Percentiles rank a stretch among this genome's conserved stretches.
Conservation (phyloP, 2,113 vertebrate species). For the Eulemur rufifrons region DNA sequence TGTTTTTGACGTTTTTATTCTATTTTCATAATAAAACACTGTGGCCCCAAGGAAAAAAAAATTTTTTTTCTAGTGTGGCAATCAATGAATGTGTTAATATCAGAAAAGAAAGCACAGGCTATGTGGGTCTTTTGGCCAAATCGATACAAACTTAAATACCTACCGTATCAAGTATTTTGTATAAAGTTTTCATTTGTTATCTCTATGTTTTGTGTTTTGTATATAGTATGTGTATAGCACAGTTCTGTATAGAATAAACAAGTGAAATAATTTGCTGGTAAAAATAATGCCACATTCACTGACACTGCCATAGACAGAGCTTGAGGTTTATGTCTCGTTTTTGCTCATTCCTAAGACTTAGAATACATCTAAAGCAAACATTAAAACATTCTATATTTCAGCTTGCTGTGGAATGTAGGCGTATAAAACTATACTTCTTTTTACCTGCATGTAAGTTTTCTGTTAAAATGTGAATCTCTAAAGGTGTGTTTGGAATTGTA, state of each 20-base stretch:
- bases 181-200: background rate
- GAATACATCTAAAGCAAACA: background rate
- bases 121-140: slow-evolving; percentile 36
- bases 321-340: background rate
- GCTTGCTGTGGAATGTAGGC: slow-evolving; percentile 42
- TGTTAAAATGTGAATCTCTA: slow-evolving; percentile 69
- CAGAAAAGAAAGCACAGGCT: background rate
- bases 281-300: background rate
- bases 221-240: background rate
- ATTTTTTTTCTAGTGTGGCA: too few species aligned
- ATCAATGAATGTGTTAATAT: background rate
- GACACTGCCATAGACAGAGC: background rate
- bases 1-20: too few species aligned
- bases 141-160: background rate
- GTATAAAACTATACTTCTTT: background rate
- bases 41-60: too few species aligned
- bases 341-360: slow-evolving; percentile 13
- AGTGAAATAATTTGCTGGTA: slow-evolving; percentile 29
- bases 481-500: slow-evolving; percentile 31
- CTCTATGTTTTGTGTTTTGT: background rate
- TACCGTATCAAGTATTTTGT: background rate
- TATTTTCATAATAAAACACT: too few species aligned
- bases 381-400: slow-evolving; percentile 15
- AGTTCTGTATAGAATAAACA: slow-evolving; percentile 23
- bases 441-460: slow-evolving; percentile 16